Evolutionary conservation across 2,797 vertebrate genomes (phyloP).

Genomic region (Hydrocynus forskahlii): DNA sequence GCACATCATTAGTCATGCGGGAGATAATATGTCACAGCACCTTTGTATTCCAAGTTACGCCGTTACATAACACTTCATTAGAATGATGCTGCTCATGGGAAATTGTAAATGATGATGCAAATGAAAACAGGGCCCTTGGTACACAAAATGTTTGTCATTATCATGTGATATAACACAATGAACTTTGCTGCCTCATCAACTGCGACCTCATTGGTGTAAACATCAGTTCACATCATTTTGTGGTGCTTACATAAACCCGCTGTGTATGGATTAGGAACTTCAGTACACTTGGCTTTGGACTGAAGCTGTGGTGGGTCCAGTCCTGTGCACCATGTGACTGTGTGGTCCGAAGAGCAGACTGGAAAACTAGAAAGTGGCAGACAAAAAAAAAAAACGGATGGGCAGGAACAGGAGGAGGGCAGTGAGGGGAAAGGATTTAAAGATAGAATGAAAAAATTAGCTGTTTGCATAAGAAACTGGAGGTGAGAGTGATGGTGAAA

Average conservation of each 20-base stretch:
- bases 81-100: background rate
- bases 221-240: background rate
- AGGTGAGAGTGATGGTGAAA: slow-evolving; percentile 2
- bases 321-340: too few species aligned
- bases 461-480: background rate
- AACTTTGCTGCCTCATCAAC: background rate
- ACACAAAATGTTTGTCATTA: background rate
- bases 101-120: background rate
- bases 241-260: slow-evolving; percentile 9
- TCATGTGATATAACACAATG: background rate
- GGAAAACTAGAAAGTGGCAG: slow-evolving; percentile 38
- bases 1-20: background rate
- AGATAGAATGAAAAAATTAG: slow-evolving; percentile 15
- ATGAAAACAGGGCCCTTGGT: background rate
- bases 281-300: background rate
- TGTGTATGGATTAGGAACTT: background rate
- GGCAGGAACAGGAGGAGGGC: background rate
- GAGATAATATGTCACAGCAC: background rate
- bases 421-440: background rate
- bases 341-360: background rate
- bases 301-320: background rate
- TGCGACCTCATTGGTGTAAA: background rate
- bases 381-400: background rate
- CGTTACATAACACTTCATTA: background rate
- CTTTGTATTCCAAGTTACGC: background rate